Conservation (phyloP, 2,797 vertebrate genomes). For the Onychomys leucogaster region DNA sequence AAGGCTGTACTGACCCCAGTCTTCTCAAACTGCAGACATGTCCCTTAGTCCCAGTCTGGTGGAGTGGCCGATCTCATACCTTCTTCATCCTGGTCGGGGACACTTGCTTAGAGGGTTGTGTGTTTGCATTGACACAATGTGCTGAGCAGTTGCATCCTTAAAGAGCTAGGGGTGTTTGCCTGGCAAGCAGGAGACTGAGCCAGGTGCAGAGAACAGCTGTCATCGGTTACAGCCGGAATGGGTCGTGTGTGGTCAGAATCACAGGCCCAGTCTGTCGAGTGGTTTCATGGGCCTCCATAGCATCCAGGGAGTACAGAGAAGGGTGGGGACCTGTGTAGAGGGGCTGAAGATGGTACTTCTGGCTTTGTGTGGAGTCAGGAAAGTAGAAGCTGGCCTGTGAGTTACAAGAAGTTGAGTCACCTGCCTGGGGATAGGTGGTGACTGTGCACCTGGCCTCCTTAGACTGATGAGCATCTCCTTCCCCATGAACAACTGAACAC, state of each 20-base stretch:
- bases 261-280: too few relatives aligned
- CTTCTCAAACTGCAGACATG: background rate
- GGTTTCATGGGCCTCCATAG: background rate
- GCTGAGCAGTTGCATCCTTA: background rate
- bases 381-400: background rate
- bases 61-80: background rate
- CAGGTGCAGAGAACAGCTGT: background rate
- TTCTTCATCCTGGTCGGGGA: background rate
- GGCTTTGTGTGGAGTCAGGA: background rate
- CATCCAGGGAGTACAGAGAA: background rate
- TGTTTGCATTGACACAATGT: background rate
- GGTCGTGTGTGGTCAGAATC: background rate
- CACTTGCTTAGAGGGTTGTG: background rate
- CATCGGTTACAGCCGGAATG: background rate
- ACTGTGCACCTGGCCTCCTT: background rate
- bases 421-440: background rate
- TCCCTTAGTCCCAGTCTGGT: background rate
- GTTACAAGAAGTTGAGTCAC: background rate
- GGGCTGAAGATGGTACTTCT: rapidly evolving
- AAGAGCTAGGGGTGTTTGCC: background rate
- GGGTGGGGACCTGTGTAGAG: background rate
- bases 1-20: background rate
- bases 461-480: background rate
- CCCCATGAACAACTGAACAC: background rate
- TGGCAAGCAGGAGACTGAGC: background rate